Conservation (phyloP, 2,113 vertebrate species). For the Alligator mississippiensis region DNA sequence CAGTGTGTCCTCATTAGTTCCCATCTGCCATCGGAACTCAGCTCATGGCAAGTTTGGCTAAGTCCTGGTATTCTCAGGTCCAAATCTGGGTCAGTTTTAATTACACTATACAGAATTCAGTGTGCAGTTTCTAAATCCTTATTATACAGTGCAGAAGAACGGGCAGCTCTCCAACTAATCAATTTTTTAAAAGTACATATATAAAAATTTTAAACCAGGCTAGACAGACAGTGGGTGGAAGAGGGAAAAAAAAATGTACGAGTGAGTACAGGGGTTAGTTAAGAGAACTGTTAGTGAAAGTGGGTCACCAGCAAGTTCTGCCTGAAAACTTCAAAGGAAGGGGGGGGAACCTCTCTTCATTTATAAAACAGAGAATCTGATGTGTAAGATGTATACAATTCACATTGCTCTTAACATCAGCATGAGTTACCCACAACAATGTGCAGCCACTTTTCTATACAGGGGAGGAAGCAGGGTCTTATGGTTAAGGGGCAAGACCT, state of each 20-base stretch:
- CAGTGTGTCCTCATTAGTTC: slow-evolving; percentile 85
- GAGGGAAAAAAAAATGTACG: slow-evolving; percentile 66
- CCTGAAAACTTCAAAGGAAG: slow-evolving; percentile 78
- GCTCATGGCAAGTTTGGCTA: slow-evolving; percentile 87
- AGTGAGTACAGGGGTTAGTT: slow-evolving; percentile 81
- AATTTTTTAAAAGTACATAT: slow-evolving; percentile 89
- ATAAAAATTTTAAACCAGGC: slow-evolving; percentile 86
- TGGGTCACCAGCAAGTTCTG: slow-evolving; percentile 81
- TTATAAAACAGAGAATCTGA: slow-evolving; percentile 63
- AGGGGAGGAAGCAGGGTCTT: neutral
- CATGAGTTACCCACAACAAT: neutral
- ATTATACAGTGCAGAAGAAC: slow-evolving; percentile 82
- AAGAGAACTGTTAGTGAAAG: slow-evolving; percentile 83
- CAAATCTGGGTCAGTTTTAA: slow-evolving; percentile 89
- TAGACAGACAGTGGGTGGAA: slow-evolving; percentile 82
- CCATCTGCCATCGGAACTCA: slow-evolving; percentile 87
- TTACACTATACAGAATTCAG: slow-evolving; percentile 86
- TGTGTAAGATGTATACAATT: slow-evolving; percentile 53
- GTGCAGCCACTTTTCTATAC: neutral
- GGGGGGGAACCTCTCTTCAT: slow-evolving; percentile 42
- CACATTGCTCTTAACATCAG: slow-evolving; percentile 37
- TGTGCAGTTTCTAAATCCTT: slow-evolving; percentile 83
- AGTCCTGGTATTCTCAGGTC: slow-evolving; percentile 84
- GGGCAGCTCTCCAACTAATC: slow-evolving; percentile 86
- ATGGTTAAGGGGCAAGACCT: neutral